Evolutionary conservation across 2,888 invertebrate species (phyloP), one percentile per base, ranked within the genome.

Genomic region (Abscondita cerata): DNA sequence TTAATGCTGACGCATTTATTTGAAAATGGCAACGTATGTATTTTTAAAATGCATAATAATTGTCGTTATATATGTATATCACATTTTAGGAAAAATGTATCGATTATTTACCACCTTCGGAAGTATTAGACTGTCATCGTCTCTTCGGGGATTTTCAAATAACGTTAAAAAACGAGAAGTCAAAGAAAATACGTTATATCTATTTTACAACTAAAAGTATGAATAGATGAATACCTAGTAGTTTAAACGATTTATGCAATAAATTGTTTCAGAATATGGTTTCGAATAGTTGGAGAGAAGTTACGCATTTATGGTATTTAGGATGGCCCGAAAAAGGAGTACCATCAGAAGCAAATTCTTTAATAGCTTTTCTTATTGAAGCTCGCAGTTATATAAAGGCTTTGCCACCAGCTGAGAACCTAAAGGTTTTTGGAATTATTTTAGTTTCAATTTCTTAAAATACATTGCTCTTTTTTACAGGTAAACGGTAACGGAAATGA

Each of bases 301-400:
- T 96, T 55, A 92, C 89, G 0, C 96, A 96, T 75, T 88, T 95
- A 74, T 96, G 96, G 96, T 95, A 94, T 82, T 88, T 93, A 75
- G 84, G 84, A 38, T 97, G 96, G 96, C 96, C 96, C 0, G 86
- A 88, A n/a, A 88, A 90, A 65, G 95, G 95, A 0, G 90, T 92
- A 0, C 96, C 96, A 1, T 86, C 86, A 5, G 95, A 95, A 73
- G 89, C 90, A 52, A 89, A 91, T 52, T 91, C 93, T 0, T 83
- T 96, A 47, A 91, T 96, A 48, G 92, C 94, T 53, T 93, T 96
- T 81, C 83, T 96, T 40, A 86, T 93, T 13, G 95, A 96, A 80
- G 93, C 93, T 65, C 86, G 95, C 58, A 82, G 83, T 66, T 82
- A 79, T 67, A 81, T 83, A 71, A 82, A 83, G 65, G 16, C 58